Conservation (phyloP, 2,113 vertebrate species). For the Alces alces region DNA sequence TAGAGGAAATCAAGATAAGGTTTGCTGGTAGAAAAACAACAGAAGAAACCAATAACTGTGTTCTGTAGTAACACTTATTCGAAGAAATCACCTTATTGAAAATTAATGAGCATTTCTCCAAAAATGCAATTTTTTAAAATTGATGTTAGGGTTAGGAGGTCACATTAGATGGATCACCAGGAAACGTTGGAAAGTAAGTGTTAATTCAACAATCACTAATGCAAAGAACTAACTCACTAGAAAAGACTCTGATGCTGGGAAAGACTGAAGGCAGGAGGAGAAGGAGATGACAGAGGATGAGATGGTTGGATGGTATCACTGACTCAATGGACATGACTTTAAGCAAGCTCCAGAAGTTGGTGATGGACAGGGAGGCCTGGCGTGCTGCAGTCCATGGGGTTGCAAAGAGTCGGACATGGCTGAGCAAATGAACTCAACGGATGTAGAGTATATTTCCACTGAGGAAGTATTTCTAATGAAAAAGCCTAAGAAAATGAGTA, state of each 20-base stretch:
- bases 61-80: neutral
- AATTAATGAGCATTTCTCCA: neutral
- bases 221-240: neutral
- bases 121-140: neutral
- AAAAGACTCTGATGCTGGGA: neutral
- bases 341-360: accelerated
- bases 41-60: neutral
- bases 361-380: neutral
- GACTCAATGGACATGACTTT: neutral
- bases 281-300: neutral
- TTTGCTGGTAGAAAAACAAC: neutral
- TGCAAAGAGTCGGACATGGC: neutral
- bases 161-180: neutral
- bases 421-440: neutral
- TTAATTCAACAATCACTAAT: neutral
- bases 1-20: neutral
- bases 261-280: neutral
- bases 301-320: neutral
- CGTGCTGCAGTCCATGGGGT: neutral
- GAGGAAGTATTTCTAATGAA: neutral
- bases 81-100: neutral
- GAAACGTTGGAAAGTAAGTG: neutral
- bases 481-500: neutral
- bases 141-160: neutral
- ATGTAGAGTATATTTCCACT: neutral